Base-by-base conservation (phyloP, 2,797 vertebrate species). In the Cryptoblepharus egeriae region DNA sequence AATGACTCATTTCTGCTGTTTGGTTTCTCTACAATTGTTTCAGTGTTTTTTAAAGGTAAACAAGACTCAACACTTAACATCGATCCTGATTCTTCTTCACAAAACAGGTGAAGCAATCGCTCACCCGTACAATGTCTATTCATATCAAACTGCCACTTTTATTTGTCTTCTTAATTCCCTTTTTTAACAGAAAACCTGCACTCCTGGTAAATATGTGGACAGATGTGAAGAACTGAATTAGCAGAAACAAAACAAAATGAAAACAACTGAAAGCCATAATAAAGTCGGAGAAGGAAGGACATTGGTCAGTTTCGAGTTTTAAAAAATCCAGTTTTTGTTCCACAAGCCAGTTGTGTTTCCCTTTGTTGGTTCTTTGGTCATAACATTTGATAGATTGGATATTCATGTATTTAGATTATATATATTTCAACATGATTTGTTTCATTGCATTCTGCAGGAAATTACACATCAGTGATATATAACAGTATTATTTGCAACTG, bases 41-140 rank as follows among this genome's bases (percentile, higher is more conserved):
- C 58, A 78, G 7, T 60, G 49, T 30, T 16, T 73, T 61, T 63
- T 35, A 42, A 69, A 69, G 1, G n/a, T 20, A 8, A 18, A 26
- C 76, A 89, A 80, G 80, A 73, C 80, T 82, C 85, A 72, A 64
- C 84, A 79, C 86, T 81, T 81, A 37, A 55, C 52, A 61, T 52
- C 63, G 68, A 30, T 55, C 32, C 60, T 81, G 67, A n/a, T 77
- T 85, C 71, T 77, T 72, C n/a, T 37, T 64, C 24, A 22, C n/a
- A n/a, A n/a, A 45, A 15, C 39, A 73, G 16, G 57, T 74, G 32
- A 75, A 75, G 28, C 45, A 68, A 82, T 35, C 55, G 71, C 81
- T 80, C 82, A 89, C 84, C 76, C 83, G 64, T 16, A 1, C 81
- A 72, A 26, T 0, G 49, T 77, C 83, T 79, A 81, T 76, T 86